These are phyloP conservation scores for Drosophila hawaiiensis DNA, from an alignment of 2,888 invertebrate genomes.

Conservation along the genomic window DNA sequence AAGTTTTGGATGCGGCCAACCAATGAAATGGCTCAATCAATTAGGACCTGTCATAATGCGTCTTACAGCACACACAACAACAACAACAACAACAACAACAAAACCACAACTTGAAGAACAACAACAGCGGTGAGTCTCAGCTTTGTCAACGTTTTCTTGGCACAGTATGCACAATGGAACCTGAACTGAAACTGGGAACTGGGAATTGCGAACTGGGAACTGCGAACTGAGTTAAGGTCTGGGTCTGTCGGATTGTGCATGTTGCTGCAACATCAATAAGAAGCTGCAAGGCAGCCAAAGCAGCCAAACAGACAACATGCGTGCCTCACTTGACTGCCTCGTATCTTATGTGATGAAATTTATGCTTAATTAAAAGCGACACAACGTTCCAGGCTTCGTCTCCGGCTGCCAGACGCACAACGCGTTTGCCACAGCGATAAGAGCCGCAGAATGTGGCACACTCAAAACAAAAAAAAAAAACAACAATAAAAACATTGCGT, in stretches of 20 bases:
- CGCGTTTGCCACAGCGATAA: constrained; percentile 50
- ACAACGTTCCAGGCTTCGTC: constrained; percentile 50
- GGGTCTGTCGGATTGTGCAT: constrained; percentile 55
- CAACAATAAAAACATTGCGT: neutral
- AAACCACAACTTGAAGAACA: constrained; percentile 12
- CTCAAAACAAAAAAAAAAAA: neutral
- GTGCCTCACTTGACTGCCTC: constrained; percentile 67
- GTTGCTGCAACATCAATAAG: constrained; percentile 78
- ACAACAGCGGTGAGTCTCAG: constrained; percentile 31
- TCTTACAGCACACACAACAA: constrained; percentile 15
- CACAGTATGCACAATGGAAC: neutral
- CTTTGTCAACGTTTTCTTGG: constrained; percentile 27
- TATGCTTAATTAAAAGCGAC: constrained; percentile 84
- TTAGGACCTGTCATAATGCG: constrained; percentile 71
- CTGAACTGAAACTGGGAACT: constrained; percentile 1
- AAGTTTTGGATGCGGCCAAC: constrained; percentile 60
- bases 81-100: neutral
- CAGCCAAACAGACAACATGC: constrained; percentile 53
- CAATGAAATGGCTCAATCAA: constrained; percentile 78
- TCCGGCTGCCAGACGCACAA: constrained; percentile 10
- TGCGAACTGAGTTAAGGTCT: neutral
- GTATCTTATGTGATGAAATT: constrained; percentile 83
- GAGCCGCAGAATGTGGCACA: constrained; percentile 8
- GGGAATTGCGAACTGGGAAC: neutral
- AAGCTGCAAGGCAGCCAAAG: constrained; percentile 45